These are phyloP conservation scores for Tiaroga cobitis DNA, from an alignment of 2,797 vertebrate genomes.

Conservation along the genomic window DNA sequence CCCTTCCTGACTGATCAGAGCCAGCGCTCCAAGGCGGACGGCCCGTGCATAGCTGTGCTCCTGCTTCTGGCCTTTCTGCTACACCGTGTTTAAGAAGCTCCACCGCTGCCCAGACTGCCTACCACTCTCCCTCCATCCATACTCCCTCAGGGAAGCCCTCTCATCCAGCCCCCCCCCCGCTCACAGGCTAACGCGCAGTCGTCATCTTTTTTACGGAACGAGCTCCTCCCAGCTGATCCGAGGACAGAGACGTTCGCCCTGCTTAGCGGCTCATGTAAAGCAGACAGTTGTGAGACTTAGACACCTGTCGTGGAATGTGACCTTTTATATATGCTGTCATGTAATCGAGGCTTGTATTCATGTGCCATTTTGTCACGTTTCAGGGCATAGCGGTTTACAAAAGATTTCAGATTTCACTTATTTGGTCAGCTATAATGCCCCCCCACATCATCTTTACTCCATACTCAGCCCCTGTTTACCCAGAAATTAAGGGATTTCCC, in stretches of 20 bases:
- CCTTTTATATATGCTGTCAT: slow-evolving; percentile 39
- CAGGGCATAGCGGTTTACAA: slow-evolving; percentile 30
- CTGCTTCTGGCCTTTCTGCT: slow-evolving; percentile 65
- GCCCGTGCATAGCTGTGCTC: slow-evolving; percentile 55
- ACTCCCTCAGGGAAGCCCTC: slow-evolving; percentile 78
- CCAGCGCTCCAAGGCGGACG: slow-evolving; percentile 72
- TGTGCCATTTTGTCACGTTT: slow-evolving; percentile 40
- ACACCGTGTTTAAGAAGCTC: slow-evolving; percentile 70
- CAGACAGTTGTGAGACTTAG: slow-evolving; percentile 11
- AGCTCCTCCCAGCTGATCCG: slow-evolving; percentile 31
- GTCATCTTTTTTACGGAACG: slow-evolving; percentile 59
- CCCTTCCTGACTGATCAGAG: slow-evolving; percentile 95
- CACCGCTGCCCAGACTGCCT: slow-evolving; percentile 31
- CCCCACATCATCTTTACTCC: slow-evolving; percentile 9
- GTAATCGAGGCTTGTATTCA: slow-evolving; percentile 36
- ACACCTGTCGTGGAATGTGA: slow-evolving; percentile 38
- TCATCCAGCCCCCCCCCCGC: slow-evolving; percentile 44
- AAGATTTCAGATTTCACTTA: slow-evolving; percentile 4
- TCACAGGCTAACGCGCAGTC: slow-evolving; percentile 56
- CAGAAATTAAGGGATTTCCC: background rate
- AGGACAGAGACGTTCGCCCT: slow-evolving; percentile 34
- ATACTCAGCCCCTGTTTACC: slow-evolving; percentile 5
- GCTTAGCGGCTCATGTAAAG: slow-evolving; percentile 36
- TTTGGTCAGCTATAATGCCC: slow-evolving; percentile 10
- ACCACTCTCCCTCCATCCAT: slow-evolving; percentile 68